Evolutionary conservation across 2,888 invertebrate genomes (phyloP), one percentile per base, ranked within the genome.

Genomic region (Imbricaverruca yamaguchii): DNA sequence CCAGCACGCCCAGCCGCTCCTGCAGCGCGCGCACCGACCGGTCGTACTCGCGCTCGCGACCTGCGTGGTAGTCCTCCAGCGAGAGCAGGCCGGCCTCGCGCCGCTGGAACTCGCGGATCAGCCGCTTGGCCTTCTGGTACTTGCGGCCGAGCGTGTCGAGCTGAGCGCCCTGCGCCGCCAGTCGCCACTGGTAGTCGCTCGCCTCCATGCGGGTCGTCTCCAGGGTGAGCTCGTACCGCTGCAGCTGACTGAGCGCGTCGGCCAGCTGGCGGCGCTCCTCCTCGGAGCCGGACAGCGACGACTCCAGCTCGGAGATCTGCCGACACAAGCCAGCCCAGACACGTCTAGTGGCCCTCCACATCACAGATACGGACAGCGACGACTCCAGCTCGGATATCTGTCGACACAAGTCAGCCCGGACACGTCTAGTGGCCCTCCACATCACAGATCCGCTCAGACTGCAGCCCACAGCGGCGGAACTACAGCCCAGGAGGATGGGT

Each of bases 31-130:
- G 74, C 74, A 74, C 18, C 57, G 61, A 23, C 11, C 59, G 69
- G 59, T 61, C 55, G 59, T 81, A 74, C 74, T 74, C 74, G 21
- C 57, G 23, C 80, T 80, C 59, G 7, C 80, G 23, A 21, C 80
- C 80, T 4, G n/a, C 56, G 59, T 61, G 95, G 89, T 94, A 95
- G 88, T 97, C 97, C 87, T 97, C 96, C 83, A 96, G 91, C 85
- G 95, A 94, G 63, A 93, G 90, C 88, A 97, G 93, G 87, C 97
- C 94, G 77, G 94, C 91, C 86, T 96, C 96, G 82, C 95, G 91
- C 85, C 94, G 93, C 83, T 97, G 95, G 88, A 96, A 95, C 86
- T 95, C 96, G 84, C 95, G 91, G 13, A 98, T 93, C 39, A 97
- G 90, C 83, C 94, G 93, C 86, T 97, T 97, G 0, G 97, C 97